Base-by-base conservation (phyloP, 2,888 invertebrate species). In the Ennomos quercinarius region DNA sequence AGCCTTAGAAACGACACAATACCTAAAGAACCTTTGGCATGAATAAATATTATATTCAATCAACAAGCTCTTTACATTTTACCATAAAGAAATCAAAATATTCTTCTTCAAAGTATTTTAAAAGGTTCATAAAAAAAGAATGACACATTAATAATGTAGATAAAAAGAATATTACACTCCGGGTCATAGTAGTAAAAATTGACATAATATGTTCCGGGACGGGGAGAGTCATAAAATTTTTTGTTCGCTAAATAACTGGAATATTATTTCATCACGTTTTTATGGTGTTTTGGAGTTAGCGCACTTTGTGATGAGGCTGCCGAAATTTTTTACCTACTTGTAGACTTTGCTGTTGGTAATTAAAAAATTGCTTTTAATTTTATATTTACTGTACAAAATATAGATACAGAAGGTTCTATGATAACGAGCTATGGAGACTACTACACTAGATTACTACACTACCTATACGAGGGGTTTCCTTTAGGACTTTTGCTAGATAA, bases 131-230 rank as follows among this genome's bases (percentile, higher is more conserved):
- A 80, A 85, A 83, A 78, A 61, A 49, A 64, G 64, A 71, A 78
- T 70, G 78, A 72, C 68, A 68, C 76, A 81, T 83, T 82, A 82
- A 84, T 80, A 77, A 79, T 67, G 74, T 62, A 75, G 79, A 83
- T 84, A 83, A 84, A 83, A 81, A 67, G 64, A 54, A 65, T 68
- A 71, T 76, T 75, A 76, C 64, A 67, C 68, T 68, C 59, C 61
- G 70, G 78, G 74, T 72, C 74, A 70, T 36, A 71, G 82, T 76
- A 73, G 73, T 83, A 84, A 85, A 86, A 83, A 77, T 78, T 75
- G 78, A 75, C 80, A 74, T 81, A 79, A 79, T 81, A 78, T 74
- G 74, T 75, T 73, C 70, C 59, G 66, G 70, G 64, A 72, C 67
- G 71, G 43, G 56, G 40, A 53, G 64, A 47, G 60, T 70, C 73